Evolutionary conservation across 2,888 invertebrate genomes (phyloP).

Genomic region (Mechanitis mazaeus): DNA sequence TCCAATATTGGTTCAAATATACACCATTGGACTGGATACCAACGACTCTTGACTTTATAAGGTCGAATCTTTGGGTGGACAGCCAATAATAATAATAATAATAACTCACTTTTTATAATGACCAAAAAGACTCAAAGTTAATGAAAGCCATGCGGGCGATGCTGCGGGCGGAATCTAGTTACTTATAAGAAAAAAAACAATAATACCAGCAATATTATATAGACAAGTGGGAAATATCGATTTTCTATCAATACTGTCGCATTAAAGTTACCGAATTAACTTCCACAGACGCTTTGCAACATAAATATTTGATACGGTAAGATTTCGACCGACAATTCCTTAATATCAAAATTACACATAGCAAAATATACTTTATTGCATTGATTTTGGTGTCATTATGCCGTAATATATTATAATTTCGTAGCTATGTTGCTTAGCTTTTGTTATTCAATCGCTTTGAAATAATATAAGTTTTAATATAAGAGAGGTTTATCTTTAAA

Average conservation of each 20-base stretch:
- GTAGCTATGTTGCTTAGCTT: not conserved
- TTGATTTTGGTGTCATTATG: not conserved
- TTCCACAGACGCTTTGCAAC: conserved; percentile 18
- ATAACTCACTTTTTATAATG: too few relatives aligned
- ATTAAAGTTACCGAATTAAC: conserved; percentile 24
- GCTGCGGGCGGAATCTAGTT: too few relatives aligned
- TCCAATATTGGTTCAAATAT: too few relatives aligned
- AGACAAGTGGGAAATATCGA: conserved; percentile 13
- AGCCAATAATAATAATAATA: too few relatives aligned
- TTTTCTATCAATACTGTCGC: conserved; percentile 25
- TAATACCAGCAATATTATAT: too few relatives aligned
- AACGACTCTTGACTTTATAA: too few relatives aligned
- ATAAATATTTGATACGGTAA: conserved; percentile 24
- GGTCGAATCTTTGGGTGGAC: too few relatives aligned
- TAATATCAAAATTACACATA: not conserved
- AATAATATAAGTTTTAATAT: conserved; percentile 13
- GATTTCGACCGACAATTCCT: conserved; percentile 8
- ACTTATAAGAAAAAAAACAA: too few relatives aligned
- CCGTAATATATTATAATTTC: not conserved
- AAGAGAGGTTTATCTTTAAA: conserved; percentile 1
- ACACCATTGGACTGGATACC: too few relatives aligned
- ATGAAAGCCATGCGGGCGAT: too few relatives aligned
- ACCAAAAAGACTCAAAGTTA: too few relatives aligned
- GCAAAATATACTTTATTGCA: conserved; percentile 9
- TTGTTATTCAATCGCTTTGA: conserved; percentile 11